Conservation (phyloP, 2,113 vertebrate species). For the Syngnathus floridae region DNA sequence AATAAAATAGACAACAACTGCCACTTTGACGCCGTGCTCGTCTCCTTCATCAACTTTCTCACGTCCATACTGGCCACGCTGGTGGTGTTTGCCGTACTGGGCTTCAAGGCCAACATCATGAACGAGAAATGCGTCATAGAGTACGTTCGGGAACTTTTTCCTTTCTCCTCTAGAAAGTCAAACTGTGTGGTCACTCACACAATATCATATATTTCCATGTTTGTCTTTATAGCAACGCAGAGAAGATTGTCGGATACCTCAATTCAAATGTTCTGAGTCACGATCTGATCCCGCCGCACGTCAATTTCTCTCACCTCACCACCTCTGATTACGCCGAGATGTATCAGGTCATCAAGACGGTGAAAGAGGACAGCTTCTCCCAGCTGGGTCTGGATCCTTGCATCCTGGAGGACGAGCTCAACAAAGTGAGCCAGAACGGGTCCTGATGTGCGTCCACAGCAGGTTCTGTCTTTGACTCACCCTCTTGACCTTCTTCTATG, state of each 20-base stretch:
- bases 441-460: not conserved
- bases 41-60: constrained; percentile 95
- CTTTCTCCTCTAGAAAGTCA: not conserved
- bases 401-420: constrained; percentile 86
- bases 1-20: constrained; percentile 99
- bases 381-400: constrained; percentile 86
- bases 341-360: constrained; percentile 89
- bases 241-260: constrained; percentile 91
- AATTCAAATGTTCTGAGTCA: constrained; percentile 83
- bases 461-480: not conserved
- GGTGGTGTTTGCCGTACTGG: constrained; percentile 96
- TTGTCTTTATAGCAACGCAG: constrained; percentile 76
- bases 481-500: constrained; percentile 1
- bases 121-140: constrained; percentile 95
- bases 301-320: constrained; percentile 91
- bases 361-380: constrained; percentile 82
- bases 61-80: constrained; percentile 94
- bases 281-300: constrained; percentile 89
- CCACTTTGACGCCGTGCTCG: constrained; percentile 92
- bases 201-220: not conserved
- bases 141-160: constrained; percentile 70
- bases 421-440: constrained; percentile 74
- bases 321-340: constrained; percentile 88
- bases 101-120: constrained; percentile 99
- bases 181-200: not conserved